Evolutionary conservation across 2,888 invertebrate genomes (phyloP).

Genomic region (Rapana venosa): DNA sequence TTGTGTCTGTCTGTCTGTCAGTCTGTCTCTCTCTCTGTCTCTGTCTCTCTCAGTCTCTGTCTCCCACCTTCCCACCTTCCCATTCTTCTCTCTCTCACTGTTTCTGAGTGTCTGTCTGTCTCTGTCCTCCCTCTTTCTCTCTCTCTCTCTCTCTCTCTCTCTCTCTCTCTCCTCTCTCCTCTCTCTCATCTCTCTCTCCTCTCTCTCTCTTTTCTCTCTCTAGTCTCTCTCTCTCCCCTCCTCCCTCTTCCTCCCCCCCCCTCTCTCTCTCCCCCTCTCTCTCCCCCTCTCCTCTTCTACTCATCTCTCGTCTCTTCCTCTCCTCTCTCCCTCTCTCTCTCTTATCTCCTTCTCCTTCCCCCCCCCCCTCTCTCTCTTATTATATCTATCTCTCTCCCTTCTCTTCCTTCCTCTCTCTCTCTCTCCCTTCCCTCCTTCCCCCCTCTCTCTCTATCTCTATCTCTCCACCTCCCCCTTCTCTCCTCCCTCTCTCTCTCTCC

Average conservation of each 20-base stretch:
- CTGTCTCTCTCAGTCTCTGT: not conserved
- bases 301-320: not conserved
- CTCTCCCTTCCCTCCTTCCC: not conserved
- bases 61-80: not conserved
- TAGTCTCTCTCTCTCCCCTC: not conserved
- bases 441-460: not conserved
- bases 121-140: not conserved
- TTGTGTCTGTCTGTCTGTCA: not conserved
- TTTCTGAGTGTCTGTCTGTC: not conserved
- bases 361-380: not conserved
- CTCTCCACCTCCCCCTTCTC: not conserved
- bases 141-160: not conserved
- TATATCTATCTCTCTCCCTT: not conserved
- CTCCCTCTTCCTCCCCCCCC: not conserved
- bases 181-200: constrained; percentile 1
- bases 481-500: not conserved
- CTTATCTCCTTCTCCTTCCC: not conserved
- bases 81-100: too few species aligned
- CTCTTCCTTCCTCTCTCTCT: not conserved
- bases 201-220: too few species aligned
- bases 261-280: not conserved
- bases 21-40: not conserved
- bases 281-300: not conserved
- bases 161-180: too few species aligned
- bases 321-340: not conserved